A percentile compares a stretch with the other conserved stretches of the same genome.
These are phyloP conservation scores for Lasioglossum lativentre DNA, from an alignment of 2,888 invertebrate genomes.

Conservation along the genomic window DNA sequence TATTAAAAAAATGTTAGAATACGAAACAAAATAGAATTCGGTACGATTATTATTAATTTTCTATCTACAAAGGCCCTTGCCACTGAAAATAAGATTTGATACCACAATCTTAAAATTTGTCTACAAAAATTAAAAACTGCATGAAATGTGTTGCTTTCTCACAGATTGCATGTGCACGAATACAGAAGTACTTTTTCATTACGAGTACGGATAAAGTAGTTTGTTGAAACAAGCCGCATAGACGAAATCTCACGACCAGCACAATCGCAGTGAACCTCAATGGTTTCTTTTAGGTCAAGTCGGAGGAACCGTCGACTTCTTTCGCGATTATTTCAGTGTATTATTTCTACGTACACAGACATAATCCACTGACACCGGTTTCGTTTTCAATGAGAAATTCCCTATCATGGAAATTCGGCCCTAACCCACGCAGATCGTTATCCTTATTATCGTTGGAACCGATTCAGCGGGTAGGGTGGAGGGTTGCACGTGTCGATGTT, in stretches of 20 bases:
- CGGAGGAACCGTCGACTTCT: neutral
- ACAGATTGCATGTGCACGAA: neutral
- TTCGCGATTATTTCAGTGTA: neutral
- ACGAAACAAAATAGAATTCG: too few relatives aligned
- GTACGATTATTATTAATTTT: too few relatives aligned
- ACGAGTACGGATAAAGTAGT: neutral
- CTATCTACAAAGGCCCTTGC: too few relatives aligned
- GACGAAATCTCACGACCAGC: neutral
- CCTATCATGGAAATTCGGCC: constrained; percentile 23
- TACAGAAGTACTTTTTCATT: neutral
- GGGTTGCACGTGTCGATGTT: constrained; percentile 25
- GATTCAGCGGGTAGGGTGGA: constrained; percentile 27
- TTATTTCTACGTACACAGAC: neutral
- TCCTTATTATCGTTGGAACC: constrained; percentile 41
- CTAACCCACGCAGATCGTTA: constrained; percentile 41
- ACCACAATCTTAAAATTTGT: too few relatives aligned
- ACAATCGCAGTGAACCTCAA: neutral
- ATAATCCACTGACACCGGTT: neutral
- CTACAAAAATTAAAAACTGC: neutral
- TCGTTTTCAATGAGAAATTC: constrained; percentile 50
- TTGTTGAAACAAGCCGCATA: neutral
- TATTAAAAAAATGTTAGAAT: too few relatives aligned
- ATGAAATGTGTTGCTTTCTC: neutral
- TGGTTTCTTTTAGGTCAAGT: neutral
- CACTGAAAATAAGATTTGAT: too few relatives aligned